These are phyloP conservation scores for Melanotaenia pygmaea DNA, from an alignment of 2,797 vertebrate species.

Conservation along the genomic window DNA sequence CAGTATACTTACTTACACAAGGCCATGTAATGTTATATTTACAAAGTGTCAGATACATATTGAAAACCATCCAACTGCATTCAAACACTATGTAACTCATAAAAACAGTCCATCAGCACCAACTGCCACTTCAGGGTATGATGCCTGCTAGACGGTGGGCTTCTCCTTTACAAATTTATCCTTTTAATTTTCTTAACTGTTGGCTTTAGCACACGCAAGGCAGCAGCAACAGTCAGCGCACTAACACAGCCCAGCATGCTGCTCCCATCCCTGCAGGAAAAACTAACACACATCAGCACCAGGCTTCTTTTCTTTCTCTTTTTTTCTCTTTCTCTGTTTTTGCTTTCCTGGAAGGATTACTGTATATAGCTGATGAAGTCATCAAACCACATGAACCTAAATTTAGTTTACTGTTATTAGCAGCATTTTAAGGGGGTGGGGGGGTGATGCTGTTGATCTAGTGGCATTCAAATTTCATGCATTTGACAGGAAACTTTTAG, in stretches of 20 bases:
- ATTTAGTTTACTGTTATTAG: neutral
- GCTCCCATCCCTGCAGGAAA: slow-evolving; percentile 13
- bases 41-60: neutral
- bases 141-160: slow-evolving; percentile 7
- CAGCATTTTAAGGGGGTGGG: neutral
- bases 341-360: neutral
- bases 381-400: neutral
- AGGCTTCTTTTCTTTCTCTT: neutral
- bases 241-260: slow-evolving; percentile 16
- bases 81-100: neutral
- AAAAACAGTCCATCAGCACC: slow-evolving; percentile 8
- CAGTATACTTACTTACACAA: neutral
- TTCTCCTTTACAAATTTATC: slow-evolving; percentile 21
- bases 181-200: slow-evolving; percentile 30
- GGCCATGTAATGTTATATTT: neutral
- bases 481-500: neutral
- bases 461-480: neutral
- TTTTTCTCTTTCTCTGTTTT: neutral
- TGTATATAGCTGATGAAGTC: slow-evolving; percentile 1
- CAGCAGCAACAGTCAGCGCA: slow-evolving; percentile 27
- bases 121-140: neutral
- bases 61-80: neutral
- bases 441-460: neutral
- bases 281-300: slow-evolving; percentile 8
- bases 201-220: slow-evolving; percentile 21